Base-by-base conservation (phyloP, 2,888 invertebrate species). In the Conus canariensis region DNA sequence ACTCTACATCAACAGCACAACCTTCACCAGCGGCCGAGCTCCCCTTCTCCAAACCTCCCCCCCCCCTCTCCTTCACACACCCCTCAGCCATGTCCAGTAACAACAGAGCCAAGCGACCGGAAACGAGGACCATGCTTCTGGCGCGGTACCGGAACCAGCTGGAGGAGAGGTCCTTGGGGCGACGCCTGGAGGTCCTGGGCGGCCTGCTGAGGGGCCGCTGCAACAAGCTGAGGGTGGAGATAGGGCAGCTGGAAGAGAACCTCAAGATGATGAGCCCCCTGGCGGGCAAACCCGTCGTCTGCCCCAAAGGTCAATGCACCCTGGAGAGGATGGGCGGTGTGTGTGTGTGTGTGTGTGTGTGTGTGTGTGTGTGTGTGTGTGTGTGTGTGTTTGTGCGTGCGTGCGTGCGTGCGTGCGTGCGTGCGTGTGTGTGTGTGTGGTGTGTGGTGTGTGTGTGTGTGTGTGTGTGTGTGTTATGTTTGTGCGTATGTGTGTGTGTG, bases 71-170 rank as follows among this genome's bases (percentile, higher is more conserved):
- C 45, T 2, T 45, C 45, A 45, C 45, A 30, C n/a, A n/a, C 45
- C 45, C 45, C 45, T 45, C 45, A 45, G 45, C 45, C 45, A 45
- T 45, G 45, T 45, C 45, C 45, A 4, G 45, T 45, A 45, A 45
- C 14, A 80, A 19, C 82, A 83, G 8, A 0, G 12, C 30, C 77
- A 77, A 56, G 12, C n/a, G 25, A 22, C 45, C 22, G 45, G 86
- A 87, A 22, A 87, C 86, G 0, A 87, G 22, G 56, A 87, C 60
- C 45, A 87, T 87, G 86, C 45, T 67, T 1, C 3, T 59, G 86
- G 86, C 86, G 19, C 64, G 86, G 8, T 70, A 67, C 86, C 30
- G 64, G 64, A 87, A 87, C 86, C 86, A 56, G 64, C 16, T 67
- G 86, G 86, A 67, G 45, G 64, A 87, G 67, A 67, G 60, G 59